Conservation (phyloP, 2,888 invertebrate species). For the Cordilura impudica region DNA sequence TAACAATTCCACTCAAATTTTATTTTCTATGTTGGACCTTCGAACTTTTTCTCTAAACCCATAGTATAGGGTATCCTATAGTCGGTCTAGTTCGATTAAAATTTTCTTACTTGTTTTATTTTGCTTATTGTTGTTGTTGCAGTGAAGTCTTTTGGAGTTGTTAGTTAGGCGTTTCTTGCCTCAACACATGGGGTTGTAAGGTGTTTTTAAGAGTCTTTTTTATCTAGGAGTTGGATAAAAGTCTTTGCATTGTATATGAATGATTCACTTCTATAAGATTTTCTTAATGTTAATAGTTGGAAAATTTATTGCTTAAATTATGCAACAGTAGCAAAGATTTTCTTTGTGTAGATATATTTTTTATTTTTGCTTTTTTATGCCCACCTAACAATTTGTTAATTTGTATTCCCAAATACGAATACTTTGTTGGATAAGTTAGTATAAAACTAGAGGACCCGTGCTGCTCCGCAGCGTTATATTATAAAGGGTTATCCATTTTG, state of each 20-base stretch:
- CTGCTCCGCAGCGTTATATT: too few relatives aligned
- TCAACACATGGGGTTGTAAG: constrained; percentile 19
- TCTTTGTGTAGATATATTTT: not conserved
- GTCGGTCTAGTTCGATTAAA: too few relatives aligned
- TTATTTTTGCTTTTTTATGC: not conserved
- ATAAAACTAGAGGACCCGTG: too few relatives aligned
- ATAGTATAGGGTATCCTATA: too few relatives aligned
- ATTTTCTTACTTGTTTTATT: too few relatives aligned
- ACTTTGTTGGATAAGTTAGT: too few relatives aligned
- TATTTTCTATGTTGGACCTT: too few relatives aligned
- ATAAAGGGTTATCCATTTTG: too few relatives aligned
- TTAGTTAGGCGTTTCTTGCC: constrained; percentile 33
- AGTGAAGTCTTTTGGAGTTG: constrained; percentile 1
- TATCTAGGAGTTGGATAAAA: not conserved
- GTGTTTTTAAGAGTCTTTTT: constrained; percentile 7
- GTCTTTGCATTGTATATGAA: not conserved
- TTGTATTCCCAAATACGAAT: too few relatives aligned
- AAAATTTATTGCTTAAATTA: constrained; percentile 33
- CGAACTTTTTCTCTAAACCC: too few relatives aligned
- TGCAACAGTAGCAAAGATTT: constrained; percentile 45
- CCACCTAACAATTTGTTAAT: too few relatives aligned
- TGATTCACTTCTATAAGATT: constrained; percentile 19
- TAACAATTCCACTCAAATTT: too few relatives aligned
- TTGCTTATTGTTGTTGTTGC: not conserved
- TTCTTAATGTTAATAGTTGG: constrained; percentile 2